Base-by-base conservation (phyloP, 1,140 invertebrate genomes). In the Pseudobourletiella spinata region DNA sequence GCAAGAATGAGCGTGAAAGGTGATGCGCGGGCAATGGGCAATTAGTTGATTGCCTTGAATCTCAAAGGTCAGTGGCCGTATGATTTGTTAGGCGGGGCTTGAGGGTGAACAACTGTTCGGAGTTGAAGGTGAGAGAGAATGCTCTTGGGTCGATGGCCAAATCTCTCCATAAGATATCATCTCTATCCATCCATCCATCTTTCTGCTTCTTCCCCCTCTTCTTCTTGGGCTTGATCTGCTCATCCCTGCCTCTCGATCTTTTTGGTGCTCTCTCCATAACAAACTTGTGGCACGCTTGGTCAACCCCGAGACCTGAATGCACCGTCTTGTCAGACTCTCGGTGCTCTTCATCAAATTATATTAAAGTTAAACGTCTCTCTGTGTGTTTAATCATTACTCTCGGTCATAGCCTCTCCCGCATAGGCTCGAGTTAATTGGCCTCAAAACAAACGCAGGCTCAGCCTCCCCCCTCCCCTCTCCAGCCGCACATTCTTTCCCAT, bases 41-140 rank as follows among this genome's bases (percentile, higher is more conserved):
- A 63, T 66, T 64, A 64, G 64, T 64, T 54, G 68, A 66, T 69
- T 69, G 64, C 68, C 68, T 69, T 69, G 68, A 66, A 61, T 64
- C 48, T 61, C 50, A 39, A 63, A 63, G 68, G 64, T 69, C 64
- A 66, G 61, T 66, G 68, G 59, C 68, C 68, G 68, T 51, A 55
- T 57, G 39, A 63, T 64, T 64, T 64, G 30, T 61, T 59, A 63
- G 54, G 43, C 51, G 55, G 54, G 39, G 52, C 48, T 28, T 66
- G 57, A 69, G 64, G 67, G 67, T 66, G 61, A 69, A 69, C 67
- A 65, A 64, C 66, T 64, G 60, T 48, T 63, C 28, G 44, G 4
- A 50, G 26, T 52, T 51, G 59, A 61, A 44, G 44, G 55, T 57
- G 55, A 57, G 32, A 39, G 35, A 57, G 55, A 57, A 42, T 25